Base-by-base conservation (phyloP, 2,113 vertebrate species). In the Formicarius rufipectus region DNA sequence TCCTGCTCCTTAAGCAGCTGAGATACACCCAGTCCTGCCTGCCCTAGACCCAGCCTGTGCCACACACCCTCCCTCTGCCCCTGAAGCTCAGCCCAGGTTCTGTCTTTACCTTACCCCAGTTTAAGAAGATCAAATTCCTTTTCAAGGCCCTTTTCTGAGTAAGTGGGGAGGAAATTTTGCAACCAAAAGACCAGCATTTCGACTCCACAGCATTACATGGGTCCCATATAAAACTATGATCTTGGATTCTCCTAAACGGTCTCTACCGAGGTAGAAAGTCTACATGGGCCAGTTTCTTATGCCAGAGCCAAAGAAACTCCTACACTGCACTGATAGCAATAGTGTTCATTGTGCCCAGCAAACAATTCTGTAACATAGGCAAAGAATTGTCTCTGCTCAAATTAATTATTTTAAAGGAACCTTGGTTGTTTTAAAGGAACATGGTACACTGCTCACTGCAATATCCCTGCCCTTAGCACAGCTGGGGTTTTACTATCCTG, bases 101-200 rank as follows among this genome's bases (percentile, higher is more conserved):
- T 2, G 22, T 31, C 74, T 87, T 78, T 27, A 63, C 77, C 44
- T 85, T 31, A 30, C 60, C 58, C 10, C 3, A 0, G 53, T 44
- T 87, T 84, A 75, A 84, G 56, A 67, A 81, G 91, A 89, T 89
- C 28, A 37, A 87, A 87, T 94, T 95, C 69, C 89, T 84, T 87
- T 72, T 39, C 87, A 39, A 1, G 0, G 37, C 33, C 80, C 76
- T 73, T 15, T 80, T 94, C 67, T 52, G 77, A 71, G 81, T 19
- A 78, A 85, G 17, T 0, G 1, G 50, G 66, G 45, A 95, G 52
- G 53, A 91, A 76, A 67, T 79, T 58, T 52, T 80, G 62, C 45
- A 18, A 13, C n/a, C 4, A 55, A 59, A 49, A 2, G 7, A 67
- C 68, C 72, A 28, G 55, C 5, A 4, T 21, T 67, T 64, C 80